Evolutionary conservation across 2,888 invertebrate genomes (phyloP), one percentile per base, ranked within the genome.

Genomic region (Andrena haemorrhoa): DNA sequence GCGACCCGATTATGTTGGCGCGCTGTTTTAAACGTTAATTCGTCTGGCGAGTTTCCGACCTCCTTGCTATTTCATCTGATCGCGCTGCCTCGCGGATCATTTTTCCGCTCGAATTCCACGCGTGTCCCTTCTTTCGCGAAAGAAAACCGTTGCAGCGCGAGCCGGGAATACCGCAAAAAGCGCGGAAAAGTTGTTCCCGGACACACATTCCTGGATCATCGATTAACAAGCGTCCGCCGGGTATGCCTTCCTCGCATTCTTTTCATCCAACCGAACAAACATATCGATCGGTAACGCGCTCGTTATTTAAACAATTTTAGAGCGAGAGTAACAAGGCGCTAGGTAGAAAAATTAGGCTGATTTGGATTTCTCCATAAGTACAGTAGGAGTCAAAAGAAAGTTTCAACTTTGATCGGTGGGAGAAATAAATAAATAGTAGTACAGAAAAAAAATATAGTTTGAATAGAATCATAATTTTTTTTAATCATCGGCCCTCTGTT

Each of bases 1-100:
- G 88, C 88, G 92, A 92, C 92, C 92, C 89, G 90, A 87, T 92
- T 92, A 86, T 76, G 64, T 31, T 56, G 26, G 10, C 65, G 51
- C 51, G 70, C 75, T 64, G 69, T 31, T 69, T 76, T 31, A 65
- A 84, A 75, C 75, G 69, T 86, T 87, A 88, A 86, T 88, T 88
- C 76, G 79, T 87, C 83, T 77, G 77, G 69, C 77, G 66, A 63
- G 79, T 70, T 66, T 65, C 49, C 66, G 81, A 82, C 73, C 72
- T n/a, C 71, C 47, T 26, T 49, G 58, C 63, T 51, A 51, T 70
- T 81, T 76, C 35, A 74, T 73, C 74, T 53, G 63, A 20, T 41
- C 73, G 35, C 51, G 60, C 61, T 35, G 53, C 58, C 53, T 58
- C 58, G 51, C 23, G 35, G 8, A 65, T 20, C 49, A 83, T 70